These are phyloP conservation scores for Gallinago media DNA, from an alignment of 2,113 vertebrate species.

Conservation along the genomic window DNA sequence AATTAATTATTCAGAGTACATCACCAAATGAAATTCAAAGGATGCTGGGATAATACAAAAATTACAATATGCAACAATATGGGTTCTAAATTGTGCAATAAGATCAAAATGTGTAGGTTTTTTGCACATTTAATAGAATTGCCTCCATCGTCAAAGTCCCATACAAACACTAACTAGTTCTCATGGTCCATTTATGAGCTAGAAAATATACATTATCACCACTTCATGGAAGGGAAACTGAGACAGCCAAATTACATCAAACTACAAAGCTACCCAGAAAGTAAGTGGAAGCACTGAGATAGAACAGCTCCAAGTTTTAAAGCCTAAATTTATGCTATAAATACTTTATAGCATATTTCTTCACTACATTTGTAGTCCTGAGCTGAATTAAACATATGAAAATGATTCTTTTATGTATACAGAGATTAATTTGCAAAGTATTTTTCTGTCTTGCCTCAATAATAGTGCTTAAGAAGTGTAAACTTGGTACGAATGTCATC, in stretches of 20 bases:
- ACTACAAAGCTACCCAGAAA: background rate
- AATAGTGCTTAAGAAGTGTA: background rate
- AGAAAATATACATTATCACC: background rate
- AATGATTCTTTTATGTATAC: background rate
- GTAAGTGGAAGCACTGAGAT: background rate
- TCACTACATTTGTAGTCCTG: background rate
- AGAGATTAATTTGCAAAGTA: background rate
- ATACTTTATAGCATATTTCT: background rate
- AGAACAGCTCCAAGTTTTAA: background rate
- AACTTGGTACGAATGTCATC: background rate
- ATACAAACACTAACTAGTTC: background rate
- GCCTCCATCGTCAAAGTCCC: background rate
- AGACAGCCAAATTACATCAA: background rate
- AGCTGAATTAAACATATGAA: background rate
- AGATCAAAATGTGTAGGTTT: background rate
- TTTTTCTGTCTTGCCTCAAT: background rate
- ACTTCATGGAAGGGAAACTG: background rate
- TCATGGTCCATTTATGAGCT: background rate
- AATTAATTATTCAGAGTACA: conserved; percentile 46
- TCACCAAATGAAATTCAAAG: conserved; percentile 1
- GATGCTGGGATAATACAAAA: background rate
- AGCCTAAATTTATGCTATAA: background rate
- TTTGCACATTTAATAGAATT: background rate
- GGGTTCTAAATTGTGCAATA: background rate
- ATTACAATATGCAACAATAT: background rate